These are phyloP conservation scores for Austrolebias charrua DNA, from an alignment of 2,797 vertebrate genomes.

Conservation along the genomic window DNA sequence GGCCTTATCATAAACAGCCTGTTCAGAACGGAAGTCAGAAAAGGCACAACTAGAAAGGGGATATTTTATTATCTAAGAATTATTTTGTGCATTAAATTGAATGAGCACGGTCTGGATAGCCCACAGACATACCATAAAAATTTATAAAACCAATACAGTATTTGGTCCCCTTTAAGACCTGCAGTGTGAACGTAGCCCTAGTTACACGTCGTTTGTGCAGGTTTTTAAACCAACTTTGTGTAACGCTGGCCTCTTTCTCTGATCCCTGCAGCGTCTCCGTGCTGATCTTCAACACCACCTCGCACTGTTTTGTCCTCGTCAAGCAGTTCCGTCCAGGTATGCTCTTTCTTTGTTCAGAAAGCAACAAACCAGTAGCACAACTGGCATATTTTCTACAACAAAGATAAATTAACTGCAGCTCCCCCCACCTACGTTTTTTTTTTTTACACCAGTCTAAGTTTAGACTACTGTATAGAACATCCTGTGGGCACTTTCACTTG, in stretches of 20 bases:
- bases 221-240: not conserved
- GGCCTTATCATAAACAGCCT: no score
- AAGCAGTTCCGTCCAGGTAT: conserved; percentile 98
- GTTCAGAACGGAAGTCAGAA: no score
- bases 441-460: conserved; percentile 25
- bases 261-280: conserved; percentile 83
- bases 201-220: not conserved
- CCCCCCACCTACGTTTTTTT: not conserved
- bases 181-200: no score
- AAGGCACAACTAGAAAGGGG: no score
- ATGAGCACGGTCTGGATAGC: no score
- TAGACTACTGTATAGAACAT: conserved; percentile 43
- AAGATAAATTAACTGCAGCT: not conserved
- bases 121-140: no score
- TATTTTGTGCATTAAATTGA: no score
- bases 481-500: conserved; percentile 47
- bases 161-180: no score
- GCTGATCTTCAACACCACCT: conserved; percentile 91
- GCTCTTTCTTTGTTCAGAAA: not conserved
- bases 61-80: no score
- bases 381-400: no score
- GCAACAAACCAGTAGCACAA: not conserved
- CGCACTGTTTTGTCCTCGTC: conserved; percentile 92
- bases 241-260: not conserved
- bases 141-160: no score